A percentile compares a stretch with the other conserved stretches of the same genome.
These are phyloP conservation scores for Heliconius ethilla DNA, from an alignment of 2,888 invertebrate genomes.

Conservation along the genomic window DNA sequence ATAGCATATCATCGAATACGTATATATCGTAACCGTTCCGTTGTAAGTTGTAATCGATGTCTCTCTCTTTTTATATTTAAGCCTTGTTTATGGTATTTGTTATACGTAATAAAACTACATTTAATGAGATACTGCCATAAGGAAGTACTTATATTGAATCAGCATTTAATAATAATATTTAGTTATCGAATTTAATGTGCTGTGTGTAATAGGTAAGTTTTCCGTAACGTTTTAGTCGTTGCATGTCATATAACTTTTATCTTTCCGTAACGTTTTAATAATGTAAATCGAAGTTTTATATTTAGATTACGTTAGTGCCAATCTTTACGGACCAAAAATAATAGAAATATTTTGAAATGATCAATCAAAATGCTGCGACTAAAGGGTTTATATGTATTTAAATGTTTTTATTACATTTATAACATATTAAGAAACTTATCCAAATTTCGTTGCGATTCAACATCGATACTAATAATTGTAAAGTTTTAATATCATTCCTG, in stretches of 20 bases:
- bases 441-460: conserved; percentile 1
- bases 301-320: too few relatives aligned
- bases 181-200: not conserved
- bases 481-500: conserved; percentile 4
- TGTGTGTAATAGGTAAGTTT: not conserved
- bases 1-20: conserved; percentile 29
- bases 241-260: too few relatives aligned
- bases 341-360: not conserved
- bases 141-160: not conserved
- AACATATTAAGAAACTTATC: not conserved
- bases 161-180: conserved; percentile 10
- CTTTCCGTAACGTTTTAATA: too few relatives aligned
- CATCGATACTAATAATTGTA: conserved; percentile 7
- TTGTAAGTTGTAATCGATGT: conserved; percentile 2
- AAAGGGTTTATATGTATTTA: not conserved
- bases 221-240: not conserved
- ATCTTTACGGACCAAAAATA: not conserved
- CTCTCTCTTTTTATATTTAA: conserved; percentile 23
- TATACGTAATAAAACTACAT: not conserved
- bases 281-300: too few relatives aligned
- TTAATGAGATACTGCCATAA: not conserved
- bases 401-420: not conserved
- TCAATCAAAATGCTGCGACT: not conserved
- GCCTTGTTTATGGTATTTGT: not conserved
- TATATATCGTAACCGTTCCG: conserved; percentile 26